Conservation (phyloP, 2,797 vertebrate species). For the Clarias platycephalus region DNA sequence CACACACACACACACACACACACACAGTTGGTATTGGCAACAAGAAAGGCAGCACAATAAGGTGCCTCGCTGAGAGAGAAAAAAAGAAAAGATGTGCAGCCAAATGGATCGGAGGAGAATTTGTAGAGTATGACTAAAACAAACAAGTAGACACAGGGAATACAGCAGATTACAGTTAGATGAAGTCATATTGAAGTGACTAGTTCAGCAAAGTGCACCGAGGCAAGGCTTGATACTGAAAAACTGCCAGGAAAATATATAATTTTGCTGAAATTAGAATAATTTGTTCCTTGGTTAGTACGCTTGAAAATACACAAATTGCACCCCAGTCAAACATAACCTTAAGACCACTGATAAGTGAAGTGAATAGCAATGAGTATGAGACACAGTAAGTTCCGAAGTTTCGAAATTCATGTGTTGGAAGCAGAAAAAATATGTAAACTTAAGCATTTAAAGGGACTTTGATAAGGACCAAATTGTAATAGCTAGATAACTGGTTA, state of each 20-base stretch:
- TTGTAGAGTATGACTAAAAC: constrained; percentile 29
- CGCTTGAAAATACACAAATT: not conserved
- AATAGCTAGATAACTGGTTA: too few species aligned
- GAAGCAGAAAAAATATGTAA: too few species aligned
- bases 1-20: not conserved
- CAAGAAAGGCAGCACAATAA: constrained; percentile 6
- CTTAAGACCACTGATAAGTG: too few species aligned
- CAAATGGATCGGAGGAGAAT: constrained; percentile 26
- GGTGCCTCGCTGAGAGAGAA: not conserved
- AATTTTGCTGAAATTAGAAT: not conserved
- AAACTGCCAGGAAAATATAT: not conserved
- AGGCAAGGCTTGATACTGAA: not conserved
- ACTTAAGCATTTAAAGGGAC: too few species aligned
- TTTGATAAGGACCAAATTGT: too few species aligned
- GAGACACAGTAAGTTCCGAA: too few species aligned
- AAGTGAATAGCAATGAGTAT: too few species aligned
- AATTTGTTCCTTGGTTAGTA: not conserved
- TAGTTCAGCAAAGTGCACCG: constrained; percentile 1
- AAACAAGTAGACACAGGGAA: constrained; percentile 18
- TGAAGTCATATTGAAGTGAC: constrained; percentile 4
- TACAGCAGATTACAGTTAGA: not conserved
- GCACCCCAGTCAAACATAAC: too few species aligned
- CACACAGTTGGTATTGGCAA: constrained; percentile 19
- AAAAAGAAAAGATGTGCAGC: constrained; percentile 23
- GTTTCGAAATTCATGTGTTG: too few species aligned